These are phyloP conservation scores for Hesperia comma DNA, from an alignment of 2,888 invertebrate genomes.

Conservation along the genomic window DNA sequence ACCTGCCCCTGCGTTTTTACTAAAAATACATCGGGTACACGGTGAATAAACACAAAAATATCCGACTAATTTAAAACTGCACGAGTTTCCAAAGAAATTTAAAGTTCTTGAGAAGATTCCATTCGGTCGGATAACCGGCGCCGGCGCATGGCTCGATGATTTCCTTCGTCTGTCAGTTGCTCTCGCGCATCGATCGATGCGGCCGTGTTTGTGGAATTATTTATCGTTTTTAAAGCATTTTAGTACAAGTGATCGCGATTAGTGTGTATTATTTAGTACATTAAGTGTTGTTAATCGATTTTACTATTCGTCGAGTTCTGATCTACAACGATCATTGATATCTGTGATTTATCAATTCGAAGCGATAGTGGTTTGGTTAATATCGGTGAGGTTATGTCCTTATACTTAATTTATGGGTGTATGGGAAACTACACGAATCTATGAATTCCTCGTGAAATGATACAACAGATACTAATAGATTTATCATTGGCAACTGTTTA, in stretches of 20 bases:
- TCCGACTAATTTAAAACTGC: constrained; percentile 45
- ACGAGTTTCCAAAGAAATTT: constrained; percentile 23
- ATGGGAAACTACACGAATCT: constrained; percentile 26
- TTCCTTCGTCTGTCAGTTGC: constrained; percentile 59
- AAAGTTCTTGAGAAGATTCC: constrained; percentile 43
- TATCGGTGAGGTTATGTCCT: constrained; percentile 36
- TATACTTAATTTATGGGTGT: constrained; percentile 22
- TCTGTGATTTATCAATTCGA: constrained; percentile 56
- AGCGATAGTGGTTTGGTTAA: constrained; percentile 72
- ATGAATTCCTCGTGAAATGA: constrained; percentile 9
- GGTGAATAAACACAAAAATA: constrained; percentile 70
- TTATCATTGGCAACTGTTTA: constrained; percentile 47
- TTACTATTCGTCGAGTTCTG: neutral
- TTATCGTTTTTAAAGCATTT: constrained; percentile 39
- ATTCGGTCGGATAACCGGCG: constrained; percentile 63
- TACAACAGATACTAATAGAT: constrained; percentile 49
- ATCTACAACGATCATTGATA: constrained; percentile 52
- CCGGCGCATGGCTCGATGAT: constrained; percentile 70
- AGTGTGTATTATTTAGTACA: constrained; percentile 21
- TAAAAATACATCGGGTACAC: constrained; percentile 78
- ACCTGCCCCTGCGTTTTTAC: constrained; percentile 75
- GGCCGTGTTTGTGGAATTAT: neutral
- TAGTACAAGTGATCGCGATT: constrained; percentile 44
- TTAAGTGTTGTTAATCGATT: constrained; percentile 10
- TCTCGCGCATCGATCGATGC: no score